Evolutionary conservation across 2,797 vertebrate species (phyloP), one percentile per base, ranked within the genome.

Genomic region (Danio choprae): DNA sequence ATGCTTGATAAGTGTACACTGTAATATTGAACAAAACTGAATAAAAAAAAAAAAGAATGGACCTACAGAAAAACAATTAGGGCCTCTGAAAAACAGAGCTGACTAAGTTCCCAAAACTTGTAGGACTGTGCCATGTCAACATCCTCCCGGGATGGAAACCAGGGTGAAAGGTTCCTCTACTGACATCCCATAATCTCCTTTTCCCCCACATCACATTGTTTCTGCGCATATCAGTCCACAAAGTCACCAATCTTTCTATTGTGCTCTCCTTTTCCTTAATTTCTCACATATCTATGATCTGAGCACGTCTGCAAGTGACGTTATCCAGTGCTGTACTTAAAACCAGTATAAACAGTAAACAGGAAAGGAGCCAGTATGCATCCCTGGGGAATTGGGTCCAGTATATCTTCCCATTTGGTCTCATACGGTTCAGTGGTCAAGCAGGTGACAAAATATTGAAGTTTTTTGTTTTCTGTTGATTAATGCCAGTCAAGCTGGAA

Each of bases 71-170:
- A 3, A 29, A 29, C 1, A 29, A 29, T 29, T 29, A 29, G 29
- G 29, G 29, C 29, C 29, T 29, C 29, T 3, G 29, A 29, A 29
- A 29, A 46, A 46, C 13, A 7, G 10, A 60, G 43, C 20, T 48
- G 41, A 38, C 56, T 38, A 38, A 48, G 43, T 50, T 29, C 46
- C 73, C 46, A 75, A 53, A 51, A 50, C 22, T 40, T 16, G 18
- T 20, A 74, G 43, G 48, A 51, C 48, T 69, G 36, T 51, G 48
- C 16, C 11, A 64, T 75, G 48, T 53, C 60, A 51, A 29, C 46
- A 75, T 76, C 38, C 60, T 65, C 38, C 6, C 3, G 40, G 48
- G 22, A 75, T 55, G 60, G 36, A 64, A 53, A 63, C 59, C 36
- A 10, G n/a, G 48, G 48, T 64, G 13, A 43, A 65, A 29, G 18